Evolutionary conservation across 2,113 vertebrate species (phyloP), one percentile per base, ranked within the genome.

Genomic region (Synchiropus splendidus): DNA sequence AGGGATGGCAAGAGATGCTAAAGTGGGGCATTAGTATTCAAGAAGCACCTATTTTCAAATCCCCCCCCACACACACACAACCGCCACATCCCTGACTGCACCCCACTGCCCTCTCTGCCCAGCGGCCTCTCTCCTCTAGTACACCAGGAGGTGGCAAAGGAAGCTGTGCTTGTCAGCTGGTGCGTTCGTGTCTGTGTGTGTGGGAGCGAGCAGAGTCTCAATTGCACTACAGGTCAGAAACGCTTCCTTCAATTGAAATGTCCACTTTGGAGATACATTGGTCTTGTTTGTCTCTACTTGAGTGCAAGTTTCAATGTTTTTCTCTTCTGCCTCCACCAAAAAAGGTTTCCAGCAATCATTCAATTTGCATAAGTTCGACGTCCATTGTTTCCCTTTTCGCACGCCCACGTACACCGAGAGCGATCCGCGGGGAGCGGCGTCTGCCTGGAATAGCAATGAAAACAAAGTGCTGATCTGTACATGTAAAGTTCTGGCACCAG

Each of bases 1-100:
- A 45, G 27, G 47, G 85, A 86, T 77, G 85, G 52, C 63, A 72
- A 75, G 74, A 80, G 79, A 85, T 64, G 79, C 84, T 88, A 89
- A 84, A 85, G 82, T 70, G 75, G 86, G 67, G 77, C 67, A 97
- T 95, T 92, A 93, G 89, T 88, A 94, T 91, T 89, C 88, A 87
- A 55, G 63, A 49, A 9, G 61, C 70, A 59, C 27, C 31, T 42
- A 21, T 54, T 39, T 18, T 21, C 48, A 56, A 36, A 16, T 10
- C 57, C 14, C 17, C 56, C 39, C 30, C 31, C 18, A 4, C 31
- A 43, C 30, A 47, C 36, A 54, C 21, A 8, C 61, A 21, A 1
- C 63, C 39, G 35, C 18, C n/a, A 5, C 34, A 48, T 41, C 48
- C 47, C 51, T 33, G 43, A 54, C 58, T 58, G 57, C 67, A 62